These are phyloP conservation scores for Apocheima hispidaria DNA, from an alignment of 2,888 invertebrate genomes.

Conservation along the genomic window DNA sequence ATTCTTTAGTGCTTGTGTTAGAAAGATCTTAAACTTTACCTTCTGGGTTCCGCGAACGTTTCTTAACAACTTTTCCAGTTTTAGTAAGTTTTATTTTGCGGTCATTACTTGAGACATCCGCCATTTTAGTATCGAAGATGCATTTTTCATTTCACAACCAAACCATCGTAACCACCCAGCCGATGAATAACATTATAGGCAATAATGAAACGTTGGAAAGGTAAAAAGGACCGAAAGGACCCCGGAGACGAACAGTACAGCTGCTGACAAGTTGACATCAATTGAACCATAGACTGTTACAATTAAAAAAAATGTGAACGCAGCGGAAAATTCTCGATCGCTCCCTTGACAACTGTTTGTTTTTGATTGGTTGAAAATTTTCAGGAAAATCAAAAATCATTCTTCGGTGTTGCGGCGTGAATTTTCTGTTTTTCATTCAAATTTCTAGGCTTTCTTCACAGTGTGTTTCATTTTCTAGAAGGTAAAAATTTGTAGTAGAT, in stretches of 20 bases:
- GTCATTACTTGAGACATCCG: slow-evolving; percentile 83
- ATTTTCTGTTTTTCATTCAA: slow-evolving; percentile 8
- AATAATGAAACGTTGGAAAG: slow-evolving; percentile 32
- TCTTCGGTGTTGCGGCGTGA: slow-evolving; percentile 32
- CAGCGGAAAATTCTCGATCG: slow-evolving; percentile 64
- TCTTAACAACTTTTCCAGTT: slow-evolving; percentile 82
- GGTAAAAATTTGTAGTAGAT: not conserved
- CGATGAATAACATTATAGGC: not conserved
- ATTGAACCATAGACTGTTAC: not conserved
- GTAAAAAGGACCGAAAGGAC: too few relatives aligned
- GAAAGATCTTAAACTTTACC: slow-evolving; percentile 60
- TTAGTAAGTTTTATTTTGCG: slow-evolving; percentile 81
- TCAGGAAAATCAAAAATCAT: slow-evolving; percentile 63
- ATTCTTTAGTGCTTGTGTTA: not conserved
- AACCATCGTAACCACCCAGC: slow-evolving; percentile 54
- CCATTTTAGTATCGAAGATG: slow-evolving; percentile 81
- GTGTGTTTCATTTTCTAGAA: not conserved
- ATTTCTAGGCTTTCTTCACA: not conserved
- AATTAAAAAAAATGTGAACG: slow-evolving; percentile 52
- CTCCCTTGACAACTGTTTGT: slow-evolving; percentile 79
- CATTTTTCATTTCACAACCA: slow-evolving; percentile 48
- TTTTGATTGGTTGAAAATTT: slow-evolving; percentile 79
- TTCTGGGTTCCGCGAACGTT: slow-evolving; percentile 81
- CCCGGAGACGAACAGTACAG: not conserved
- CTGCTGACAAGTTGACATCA: not conserved